Evolutionary conservation across 2,113 vertebrate species (phyloP).

Genomic region (Rhadina sibilatrix): DNA sequence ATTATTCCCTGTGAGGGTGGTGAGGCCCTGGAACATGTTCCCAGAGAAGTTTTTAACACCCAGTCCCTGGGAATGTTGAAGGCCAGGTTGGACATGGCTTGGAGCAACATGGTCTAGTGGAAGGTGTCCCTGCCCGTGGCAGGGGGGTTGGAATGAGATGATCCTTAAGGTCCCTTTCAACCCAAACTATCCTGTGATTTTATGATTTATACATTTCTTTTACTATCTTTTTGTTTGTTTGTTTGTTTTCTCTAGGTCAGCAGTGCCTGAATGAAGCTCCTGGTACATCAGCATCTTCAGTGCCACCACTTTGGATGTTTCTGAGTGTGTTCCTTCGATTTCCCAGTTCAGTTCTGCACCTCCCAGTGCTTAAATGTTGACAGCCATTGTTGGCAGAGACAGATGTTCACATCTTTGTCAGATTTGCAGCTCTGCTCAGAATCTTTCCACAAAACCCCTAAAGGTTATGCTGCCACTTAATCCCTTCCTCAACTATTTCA

Average conservation of each 20-base stretch:
- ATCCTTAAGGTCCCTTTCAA: neutral
- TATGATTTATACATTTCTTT: neutral
- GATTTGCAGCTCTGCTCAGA: neutral
- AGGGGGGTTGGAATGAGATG: neutral
- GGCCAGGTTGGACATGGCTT: fast-evolving
- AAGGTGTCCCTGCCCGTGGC: neutral
- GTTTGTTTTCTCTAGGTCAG: neutral
- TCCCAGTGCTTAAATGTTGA: neutral
- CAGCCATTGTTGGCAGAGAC: neutral
- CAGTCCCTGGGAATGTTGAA: fast-evolving
- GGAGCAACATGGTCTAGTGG: neutral
- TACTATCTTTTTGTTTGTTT: neutral
- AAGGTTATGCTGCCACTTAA: neutral
- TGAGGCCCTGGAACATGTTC: neutral
- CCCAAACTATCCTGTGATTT: neutral
- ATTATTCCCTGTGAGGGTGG: neutral
- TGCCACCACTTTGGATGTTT: neutral
- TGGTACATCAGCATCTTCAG: neutral
- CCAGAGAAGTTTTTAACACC: neutral
- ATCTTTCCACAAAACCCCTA: neutral
- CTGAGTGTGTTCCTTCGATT: neutral
- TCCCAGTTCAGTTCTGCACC: neutral
- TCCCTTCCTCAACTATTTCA: neutral
- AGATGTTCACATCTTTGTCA: neutral
- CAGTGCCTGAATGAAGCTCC: neutral